These are phyloP conservation scores for Anabas testudineus DNA, from an alignment of 2,797 vertebrate species.

Conservation along the genomic window DNA sequence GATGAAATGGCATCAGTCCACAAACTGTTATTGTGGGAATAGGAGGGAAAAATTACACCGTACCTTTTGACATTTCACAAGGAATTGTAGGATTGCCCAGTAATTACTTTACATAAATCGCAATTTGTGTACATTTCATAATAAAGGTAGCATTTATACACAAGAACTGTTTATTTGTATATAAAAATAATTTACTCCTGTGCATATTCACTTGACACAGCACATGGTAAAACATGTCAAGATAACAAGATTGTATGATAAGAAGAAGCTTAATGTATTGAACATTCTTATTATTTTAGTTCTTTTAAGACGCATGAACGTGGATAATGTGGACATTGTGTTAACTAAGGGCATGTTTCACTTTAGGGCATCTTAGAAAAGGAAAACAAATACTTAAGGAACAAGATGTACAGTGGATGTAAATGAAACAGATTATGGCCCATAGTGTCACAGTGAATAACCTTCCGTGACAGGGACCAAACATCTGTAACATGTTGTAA, in stretches of 20 bases:
- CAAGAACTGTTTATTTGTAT: neutral
- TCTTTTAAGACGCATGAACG: too few species aligned
- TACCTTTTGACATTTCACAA: slow-evolving; percentile 22
- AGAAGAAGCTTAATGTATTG: neutral
- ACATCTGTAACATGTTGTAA: slow-evolving; percentile 32
- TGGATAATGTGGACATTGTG: too few species aligned
- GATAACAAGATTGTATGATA: too few species aligned
- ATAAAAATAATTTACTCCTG: neutral
- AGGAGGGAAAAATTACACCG: slow-evolving; percentile 7
- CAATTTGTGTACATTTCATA: neutral
- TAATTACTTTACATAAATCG: neutral
- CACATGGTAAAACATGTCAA: too few species aligned
- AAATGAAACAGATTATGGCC: neutral
- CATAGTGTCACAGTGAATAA: neutral
- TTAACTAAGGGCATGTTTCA: too few species aligned
- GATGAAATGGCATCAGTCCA: slow-evolving; percentile 20
- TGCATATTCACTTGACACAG: neutral
- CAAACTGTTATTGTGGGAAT: slow-evolving; percentile 5
- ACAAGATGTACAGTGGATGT: neutral
- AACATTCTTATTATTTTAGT: too few species aligned
- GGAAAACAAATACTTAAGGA: neutral
- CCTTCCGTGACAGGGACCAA: neutral
- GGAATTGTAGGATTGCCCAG: neutral
- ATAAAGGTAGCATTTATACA: neutral
- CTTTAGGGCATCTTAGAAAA: neutral